These are phyloP conservation scores for Progne subis DNA, from an alignment of 2,113 vertebrate species.

Conservation along the genomic window DNA sequence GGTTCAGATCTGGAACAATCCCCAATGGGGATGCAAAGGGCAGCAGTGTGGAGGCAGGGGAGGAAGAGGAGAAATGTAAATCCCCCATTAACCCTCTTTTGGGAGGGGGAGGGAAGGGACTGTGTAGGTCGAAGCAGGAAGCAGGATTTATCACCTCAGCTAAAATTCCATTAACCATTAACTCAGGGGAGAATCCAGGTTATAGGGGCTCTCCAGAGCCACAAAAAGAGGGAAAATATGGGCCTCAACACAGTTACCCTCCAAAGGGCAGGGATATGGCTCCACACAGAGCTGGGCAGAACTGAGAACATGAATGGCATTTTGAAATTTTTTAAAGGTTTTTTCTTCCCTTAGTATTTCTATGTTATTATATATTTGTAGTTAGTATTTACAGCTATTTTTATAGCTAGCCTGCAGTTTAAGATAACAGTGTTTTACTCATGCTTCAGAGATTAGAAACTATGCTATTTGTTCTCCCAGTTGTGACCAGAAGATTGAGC, in stretches of 20 bases:
- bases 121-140: neutral
- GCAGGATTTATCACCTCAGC: conserved; percentile 8
- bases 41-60: neutral
- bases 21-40: neutral
- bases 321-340: neutral
- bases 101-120: neutral
- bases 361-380: neutral
- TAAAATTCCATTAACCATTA: conserved; percentile 18
- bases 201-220: neutral
- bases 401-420: neutral
- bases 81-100: neutral
- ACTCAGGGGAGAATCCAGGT: neutral
- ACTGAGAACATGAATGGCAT: neutral
- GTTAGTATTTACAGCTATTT: neutral
- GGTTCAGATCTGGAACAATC: neutral
- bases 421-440: neutral
- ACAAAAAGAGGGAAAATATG: neutral
- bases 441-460: neutral
- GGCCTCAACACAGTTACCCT: neutral
- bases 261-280: neutral
- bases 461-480: neutral
- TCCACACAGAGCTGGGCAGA: neutral
- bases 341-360: neutral
- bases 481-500: neutral
- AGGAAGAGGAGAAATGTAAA: conserved; percentile 19